phyloP scores from a whole-genome alignment of 2,888 invertebrate species.

The Agrypnus murinus region DNA sequence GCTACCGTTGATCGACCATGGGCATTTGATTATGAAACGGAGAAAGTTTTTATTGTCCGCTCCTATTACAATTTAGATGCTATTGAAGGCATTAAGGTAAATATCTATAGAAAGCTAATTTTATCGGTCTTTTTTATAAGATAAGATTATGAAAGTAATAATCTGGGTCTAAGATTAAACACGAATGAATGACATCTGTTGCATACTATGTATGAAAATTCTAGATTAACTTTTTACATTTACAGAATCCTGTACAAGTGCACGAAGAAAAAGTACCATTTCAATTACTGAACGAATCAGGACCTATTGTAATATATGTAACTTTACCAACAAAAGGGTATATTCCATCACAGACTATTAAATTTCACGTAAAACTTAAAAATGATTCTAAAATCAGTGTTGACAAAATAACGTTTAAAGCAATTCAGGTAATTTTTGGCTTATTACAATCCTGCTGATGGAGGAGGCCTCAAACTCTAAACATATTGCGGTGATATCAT shows the following conservation, averaged over 20 bases:
- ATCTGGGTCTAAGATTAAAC: no score
- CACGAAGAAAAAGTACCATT: slow-evolving; percentile 18
- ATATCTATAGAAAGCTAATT: no score
- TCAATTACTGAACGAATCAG: background rate
- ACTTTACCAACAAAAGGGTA: slow-evolving; percentile 20
- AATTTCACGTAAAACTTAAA: slow-evolving; percentile 17
- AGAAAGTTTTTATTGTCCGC: slow-evolving; percentile 28
- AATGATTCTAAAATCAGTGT: slow-evolving; percentile 34
- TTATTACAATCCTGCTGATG: no score
- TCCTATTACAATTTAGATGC: slow-evolving; percentile 10
- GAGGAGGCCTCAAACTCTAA: no score
- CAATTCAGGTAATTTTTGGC: slow-evolving; percentile 20
- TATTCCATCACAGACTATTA: slow-evolving; percentile 2
- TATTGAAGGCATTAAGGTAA: slow-evolving; percentile 20
- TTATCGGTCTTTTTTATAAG: no score
- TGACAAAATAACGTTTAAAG: slow-evolving; percentile 20
- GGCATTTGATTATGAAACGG: slow-evolving; percentile 18
- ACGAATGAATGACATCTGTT: no score
- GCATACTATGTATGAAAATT: no score
- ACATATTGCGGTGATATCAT: no score
- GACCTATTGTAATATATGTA: slow-evolving; percentile 10
- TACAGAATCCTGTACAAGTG: slow-evolving; percentile 21
- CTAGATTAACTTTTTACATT: background rate
- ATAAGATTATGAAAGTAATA: no score
- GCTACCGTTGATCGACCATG: slow-evolving; percentile 33